Conservation (phyloP, 2,888 invertebrate genomes). For the Gari tellinella region DNA sequence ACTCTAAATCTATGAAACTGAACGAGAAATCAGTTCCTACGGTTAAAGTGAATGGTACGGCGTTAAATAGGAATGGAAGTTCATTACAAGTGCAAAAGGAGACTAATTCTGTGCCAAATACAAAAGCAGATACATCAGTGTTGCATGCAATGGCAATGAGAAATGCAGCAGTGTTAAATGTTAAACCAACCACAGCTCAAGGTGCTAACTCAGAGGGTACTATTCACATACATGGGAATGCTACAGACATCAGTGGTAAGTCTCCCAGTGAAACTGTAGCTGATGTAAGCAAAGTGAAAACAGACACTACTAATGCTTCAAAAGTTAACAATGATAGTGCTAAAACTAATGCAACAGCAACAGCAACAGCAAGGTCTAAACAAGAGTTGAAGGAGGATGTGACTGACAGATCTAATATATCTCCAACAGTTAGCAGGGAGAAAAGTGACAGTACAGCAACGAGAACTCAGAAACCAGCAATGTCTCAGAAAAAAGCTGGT, state of each 20-base stretch:
- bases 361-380: slow-evolving; percentile 1
- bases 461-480: no score
- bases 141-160: slow-evolving; percentile 43
- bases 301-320: not conserved
- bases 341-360: slow-evolving; percentile 16
- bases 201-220: slow-evolving; percentile 32
- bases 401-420: no score
- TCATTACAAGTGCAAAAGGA: slow-evolving; percentile 6
- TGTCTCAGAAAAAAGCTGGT: no score
- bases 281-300: slow-evolving; percentile 2
- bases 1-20: slow-evolving; percentile 13
- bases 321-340: not conserved
- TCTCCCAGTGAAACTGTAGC: not conserved
- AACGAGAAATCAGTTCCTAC: slow-evolving; percentile 20
- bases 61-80: slow-evolving; percentile 3
- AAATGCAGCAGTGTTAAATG: slow-evolving; percentile 46
- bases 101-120: slow-evolving; percentile 32
- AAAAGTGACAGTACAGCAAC: no score
- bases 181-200: slow-evolving; percentile 22
- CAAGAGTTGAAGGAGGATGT: no score
- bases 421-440: no score
- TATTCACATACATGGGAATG: slow-evolving; percentile 32
- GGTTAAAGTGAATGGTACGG: slow-evolving; percentile 1
- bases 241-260: slow-evolving; percentile 3
- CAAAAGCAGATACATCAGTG: slow-evolving; percentile 29